These are phyloP conservation scores for Indri indri DNA, from an alignment of 2,113 vertebrate species.

Conservation along the genomic window DNA sequence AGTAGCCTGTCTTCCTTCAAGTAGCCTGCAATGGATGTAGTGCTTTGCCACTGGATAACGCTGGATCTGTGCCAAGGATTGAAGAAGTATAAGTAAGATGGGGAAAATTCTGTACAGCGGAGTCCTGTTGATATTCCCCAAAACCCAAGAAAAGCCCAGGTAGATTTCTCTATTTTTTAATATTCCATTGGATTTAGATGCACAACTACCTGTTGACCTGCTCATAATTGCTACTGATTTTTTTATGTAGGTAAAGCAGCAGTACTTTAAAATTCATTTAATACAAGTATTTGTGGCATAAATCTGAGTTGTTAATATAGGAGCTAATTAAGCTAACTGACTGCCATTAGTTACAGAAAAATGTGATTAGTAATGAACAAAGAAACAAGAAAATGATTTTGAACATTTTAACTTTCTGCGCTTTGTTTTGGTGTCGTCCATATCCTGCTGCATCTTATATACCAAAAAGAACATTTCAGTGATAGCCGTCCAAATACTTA, in stretches of 20 bases:
- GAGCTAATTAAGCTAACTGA: slow-evolving; percentile 67
- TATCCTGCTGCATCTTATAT: slow-evolving; percentile 75
- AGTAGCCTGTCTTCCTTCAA: background rate
- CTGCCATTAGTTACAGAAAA: slow-evolving; percentile 64
- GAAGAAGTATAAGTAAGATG: background rate
- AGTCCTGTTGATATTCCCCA: background rate
- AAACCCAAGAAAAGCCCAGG: background rate
- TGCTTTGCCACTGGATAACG: background rate
- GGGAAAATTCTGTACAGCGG: background rate
- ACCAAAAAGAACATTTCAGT: slow-evolving; percentile 73
- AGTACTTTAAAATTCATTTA: slow-evolving; percentile 42
- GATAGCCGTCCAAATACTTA: slow-evolving; percentile 79
- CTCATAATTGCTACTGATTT: slow-evolving; percentile 79
- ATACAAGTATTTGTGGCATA: slow-evolving; percentile 21
- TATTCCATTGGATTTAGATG: slow-evolving; percentile 54
- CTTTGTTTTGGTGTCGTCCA: slow-evolving; percentile 81
- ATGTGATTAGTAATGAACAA: slow-evolving; percentile 62
- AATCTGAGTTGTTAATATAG: slow-evolving; percentile 65
- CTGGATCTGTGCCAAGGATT: background rate
- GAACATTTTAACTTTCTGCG: slow-evolving; percentile 76
- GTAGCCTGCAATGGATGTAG: background rate
- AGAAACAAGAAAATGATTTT: slow-evolving; percentile 50
- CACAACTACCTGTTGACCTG: slow-evolving; percentile 57
- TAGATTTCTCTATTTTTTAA: slow-evolving; percentile 37
- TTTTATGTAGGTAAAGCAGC: slow-evolving; percentile 70